Evolutionary conservation across 2,888 invertebrate genomes (phyloP).

Genomic region (Nemotelus pantherinus): DNA sequence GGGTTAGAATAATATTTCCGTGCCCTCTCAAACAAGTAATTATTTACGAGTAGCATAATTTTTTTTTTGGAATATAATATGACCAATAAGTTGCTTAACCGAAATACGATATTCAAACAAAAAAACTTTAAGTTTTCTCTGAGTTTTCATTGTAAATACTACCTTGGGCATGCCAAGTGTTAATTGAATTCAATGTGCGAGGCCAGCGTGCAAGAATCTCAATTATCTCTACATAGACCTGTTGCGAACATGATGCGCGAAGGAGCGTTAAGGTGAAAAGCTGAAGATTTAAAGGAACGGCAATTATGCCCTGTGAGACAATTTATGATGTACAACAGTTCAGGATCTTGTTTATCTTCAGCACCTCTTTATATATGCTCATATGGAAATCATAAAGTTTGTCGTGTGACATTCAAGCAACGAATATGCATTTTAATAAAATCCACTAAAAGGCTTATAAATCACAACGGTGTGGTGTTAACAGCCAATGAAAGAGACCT

Average conservation of each 20-base stretch:
- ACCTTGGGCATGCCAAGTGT: neutral
- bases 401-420: constrained; percentile 64
- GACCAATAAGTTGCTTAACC: too few relatives aligned
- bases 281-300: constrained; percentile 35
- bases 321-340: constrained; percentile 60
- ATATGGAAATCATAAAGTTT: constrained; percentile 66
- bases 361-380: constrained; percentile 57
- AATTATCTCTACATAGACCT: constrained; percentile 30
- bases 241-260: neutral
- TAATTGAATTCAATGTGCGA: neutral
- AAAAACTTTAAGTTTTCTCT: too few relatives aligned
- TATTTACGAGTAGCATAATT: too few relatives aligned
- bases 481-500: constrained; percentile 24
- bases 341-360: constrained; percentile 54
- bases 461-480: constrained; percentile 56
- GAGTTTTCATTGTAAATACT: neutral
- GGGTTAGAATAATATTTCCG: too few relatives aligned
- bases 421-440: constrained; percentile 67
- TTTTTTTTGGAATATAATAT: too few relatives aligned
- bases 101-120: too few relatives aligned
- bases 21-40: too few relatives aligned
- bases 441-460: constrained; percentile 65
- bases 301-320: constrained; percentile 57
- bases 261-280: constrained; percentile 44
- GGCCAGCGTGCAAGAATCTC: constrained; percentile 29